Evolutionary conservation across 1,140 invertebrate genomes (phyloP).

Genomic region (Schlechtendalia chinensis): DNA sequence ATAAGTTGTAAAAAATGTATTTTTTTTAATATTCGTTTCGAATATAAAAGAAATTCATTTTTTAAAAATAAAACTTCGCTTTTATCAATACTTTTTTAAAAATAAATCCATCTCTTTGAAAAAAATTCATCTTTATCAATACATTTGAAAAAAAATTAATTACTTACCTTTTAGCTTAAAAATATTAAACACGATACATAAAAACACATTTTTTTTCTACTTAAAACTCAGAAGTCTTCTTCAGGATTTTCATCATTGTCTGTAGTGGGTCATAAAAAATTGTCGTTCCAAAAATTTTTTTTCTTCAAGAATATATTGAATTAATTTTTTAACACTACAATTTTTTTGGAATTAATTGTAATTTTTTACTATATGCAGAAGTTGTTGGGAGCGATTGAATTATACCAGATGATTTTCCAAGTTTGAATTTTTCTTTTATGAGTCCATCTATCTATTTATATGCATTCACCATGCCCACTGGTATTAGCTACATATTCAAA

Average conservation of each 20-base stretch:
- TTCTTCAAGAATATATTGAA: not conserved
- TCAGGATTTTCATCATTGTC: not conserved
- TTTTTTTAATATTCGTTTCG: too few relatives aligned
- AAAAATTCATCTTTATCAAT: too few relatives aligned
- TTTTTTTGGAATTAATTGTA: not conserved
- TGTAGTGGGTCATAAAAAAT: not conserved
- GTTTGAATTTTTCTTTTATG: not conserved
- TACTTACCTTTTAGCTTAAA: not conserved
- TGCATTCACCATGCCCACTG: not conserved
- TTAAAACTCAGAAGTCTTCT: not conserved
- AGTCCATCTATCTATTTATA: conserved; percentile 3
- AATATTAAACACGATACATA: not conserved
- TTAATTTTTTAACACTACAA: not conserved
- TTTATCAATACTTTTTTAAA: too few relatives aligned
- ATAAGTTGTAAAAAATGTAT: not conserved
- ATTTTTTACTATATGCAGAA: not conserved
- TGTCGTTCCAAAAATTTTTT: not conserved
- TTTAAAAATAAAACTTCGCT: not conserved
- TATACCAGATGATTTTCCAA: not conserved
- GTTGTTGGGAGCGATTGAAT: not conserved
- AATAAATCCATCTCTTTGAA: too few relatives aligned
- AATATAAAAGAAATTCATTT: not conserved
- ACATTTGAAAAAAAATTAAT: not conserved
- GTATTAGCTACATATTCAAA: not conserved
- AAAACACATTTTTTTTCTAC: not conserved